Base-by-base conservation (phyloP, 2,797 vertebrate species). In the Anguilla obscura region DNA sequence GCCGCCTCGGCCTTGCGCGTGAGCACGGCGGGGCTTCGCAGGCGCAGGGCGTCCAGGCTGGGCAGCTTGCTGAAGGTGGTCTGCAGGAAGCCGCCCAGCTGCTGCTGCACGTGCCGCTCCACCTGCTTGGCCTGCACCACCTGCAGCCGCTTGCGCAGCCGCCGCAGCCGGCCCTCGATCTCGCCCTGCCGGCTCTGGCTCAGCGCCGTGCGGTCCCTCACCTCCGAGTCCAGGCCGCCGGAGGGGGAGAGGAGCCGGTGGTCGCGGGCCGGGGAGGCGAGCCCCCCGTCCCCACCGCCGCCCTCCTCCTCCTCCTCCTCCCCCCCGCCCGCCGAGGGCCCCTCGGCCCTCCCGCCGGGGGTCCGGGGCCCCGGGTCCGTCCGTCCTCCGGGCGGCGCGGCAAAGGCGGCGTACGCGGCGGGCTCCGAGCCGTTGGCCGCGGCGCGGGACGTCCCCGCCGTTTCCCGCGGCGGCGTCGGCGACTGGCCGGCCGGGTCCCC, bases 111-210 rank as follows among this genome's bases (percentile, higher is more conserved):
- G 91, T 99, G 98, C 0, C 98, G 97, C 93, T 99, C 98, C 90
- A 99, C 98, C 93, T 99, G 98, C 93, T 99, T 99, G 3, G 98
- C 98, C 93, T 99, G 98, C 82, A 99, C 98, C 90, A 99, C 97
- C 94, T 99, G 98, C 91, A 99, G 96, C 89, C 98, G 97, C 85
- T 99, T 99, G 90, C 98, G 97, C 88, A 99, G 96, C 84, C 97
- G 96, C n/a, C 97, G 96, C 66, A 99, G 96, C 0, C 98, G 94
- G 89, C 93, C 97, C 91, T 99, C 97, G 0, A 99, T 97, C 92
- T 99, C 98, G 0, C 94, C 94, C 92, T 99, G 98, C 21, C 98
- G 96, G 86, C 96, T 95, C 90, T 93, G 93, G 92, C 93, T 96
- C 90, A 98, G 94, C 86, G 98, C 93, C 0, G 96, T 96, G 92